Base-by-base conservation (phyloP, 2,888 invertebrate genomes). In the Pyrgus malvae region DNA sequence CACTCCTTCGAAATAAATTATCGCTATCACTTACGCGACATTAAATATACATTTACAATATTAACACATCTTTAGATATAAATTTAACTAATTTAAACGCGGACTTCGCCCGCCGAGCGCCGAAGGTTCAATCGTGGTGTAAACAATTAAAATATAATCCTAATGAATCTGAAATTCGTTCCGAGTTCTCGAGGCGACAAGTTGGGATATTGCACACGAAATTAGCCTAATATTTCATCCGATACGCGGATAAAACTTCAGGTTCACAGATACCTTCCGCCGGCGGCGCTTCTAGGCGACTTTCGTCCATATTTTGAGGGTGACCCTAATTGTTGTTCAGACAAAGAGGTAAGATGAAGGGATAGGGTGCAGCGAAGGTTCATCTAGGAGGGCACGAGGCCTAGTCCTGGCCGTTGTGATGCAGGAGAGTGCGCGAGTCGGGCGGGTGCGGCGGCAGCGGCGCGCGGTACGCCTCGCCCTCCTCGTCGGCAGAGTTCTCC, bases 321-420 rank as follows among this genome's bases (percentile, higher is more conserved):
- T 44, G 27, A 46, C 49, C 33, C 37, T 7, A 33, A 9, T 2
- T n/a, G 33, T 11, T 4, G n/a, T 37, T 37, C 16, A 4, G 9
- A 1, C 9, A 9, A 12, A 41, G 44, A 46, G 27, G 42, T 48
- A 40, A 38, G 54, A 11, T 35, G 46, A 46, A 35, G 35, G 59
- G 62, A 58, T 65, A 57, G 55, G 55, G 58, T 49, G 59, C 56
- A 46, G 55, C 16, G 29, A 55, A 58, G 61, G 56, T 58, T 57
- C 38, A 48, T 48, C 55, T 42, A 44, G 40, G 19, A 16, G 49
- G 51, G 57, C 41, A 53, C 57, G 55, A 44, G 50, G 46, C 19
- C 84, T 94, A 96, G 91, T 96, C 95, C 82, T 95, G 94, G 65
- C 95, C 95, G 81, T 95, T 96, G 79, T 95, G 95, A 69, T 95